These are phyloP conservation scores for Taeniopygia guttata DNA, from an alignment of 2,797 vertebrate genomes.

Conservation along the genomic window DNA sequence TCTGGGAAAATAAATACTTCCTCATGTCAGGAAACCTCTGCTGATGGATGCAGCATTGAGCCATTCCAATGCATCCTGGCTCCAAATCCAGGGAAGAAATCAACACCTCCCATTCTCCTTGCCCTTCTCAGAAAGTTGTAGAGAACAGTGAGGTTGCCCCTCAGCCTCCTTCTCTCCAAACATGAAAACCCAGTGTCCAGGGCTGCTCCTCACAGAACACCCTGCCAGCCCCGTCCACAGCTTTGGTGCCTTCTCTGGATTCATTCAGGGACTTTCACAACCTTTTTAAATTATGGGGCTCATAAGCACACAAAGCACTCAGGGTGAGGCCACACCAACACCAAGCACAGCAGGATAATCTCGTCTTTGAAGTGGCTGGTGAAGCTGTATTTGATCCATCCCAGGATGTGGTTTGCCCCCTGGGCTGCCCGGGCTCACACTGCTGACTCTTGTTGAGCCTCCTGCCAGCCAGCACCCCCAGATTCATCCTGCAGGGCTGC, in stretches of 20 bases:
- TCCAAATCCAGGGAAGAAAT: background rate
- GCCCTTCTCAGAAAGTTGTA: background rate
- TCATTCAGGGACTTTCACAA: background rate
- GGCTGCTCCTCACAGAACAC: background rate
- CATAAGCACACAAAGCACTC: background rate
- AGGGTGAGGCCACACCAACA: background rate
- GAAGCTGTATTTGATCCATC: background rate
- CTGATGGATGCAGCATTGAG: background rate
- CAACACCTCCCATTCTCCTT: background rate
- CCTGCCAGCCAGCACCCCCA: background rate
- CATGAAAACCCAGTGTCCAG: background rate
- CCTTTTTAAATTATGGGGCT: background rate
- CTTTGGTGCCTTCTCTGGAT: background rate
- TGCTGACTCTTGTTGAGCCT: background rate
- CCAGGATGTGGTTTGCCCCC: background rate
- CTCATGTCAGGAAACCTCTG: background rate
- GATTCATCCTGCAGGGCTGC: no score
- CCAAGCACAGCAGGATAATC: background rate
- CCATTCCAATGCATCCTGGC: background rate
- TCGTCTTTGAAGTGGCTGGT: background rate
- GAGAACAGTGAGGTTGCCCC: background rate
- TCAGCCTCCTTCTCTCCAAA: background rate
- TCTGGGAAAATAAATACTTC: background rate
- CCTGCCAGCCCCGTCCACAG: background rate
- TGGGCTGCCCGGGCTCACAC: rapidly evolving